Base-by-base conservation (phyloP, 2,888 invertebrate genomes). In the Tenthredo notha region DNA sequence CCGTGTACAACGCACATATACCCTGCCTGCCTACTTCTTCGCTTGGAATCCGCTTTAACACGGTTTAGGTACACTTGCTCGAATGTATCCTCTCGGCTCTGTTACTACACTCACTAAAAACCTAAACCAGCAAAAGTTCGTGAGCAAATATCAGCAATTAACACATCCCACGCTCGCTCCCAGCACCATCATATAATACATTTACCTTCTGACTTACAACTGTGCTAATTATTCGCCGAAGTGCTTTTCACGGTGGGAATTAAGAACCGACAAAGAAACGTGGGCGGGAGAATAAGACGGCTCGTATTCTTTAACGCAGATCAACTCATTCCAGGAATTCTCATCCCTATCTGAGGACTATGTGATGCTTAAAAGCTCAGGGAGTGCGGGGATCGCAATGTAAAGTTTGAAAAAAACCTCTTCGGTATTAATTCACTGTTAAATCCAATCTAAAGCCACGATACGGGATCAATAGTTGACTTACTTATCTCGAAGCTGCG, bases 181-280 rank as follows among this genome's bases (percentile, higher is more conserved):
- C 25, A 12, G 21, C 65, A 47, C 47, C 47, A 33, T 33, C 43
- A 40, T 40, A 43, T 43, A 43, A 43, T n/a, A 12, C 43, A 40
- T 74, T 74, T 47, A 40, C 58, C n/a, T 40, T 61, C 12, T 33
- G 15, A 25, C 67, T 67, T 67, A 25, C 61, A 58, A 7, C 58
- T 61, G 80, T 61, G 80, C 61, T 80, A 80, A 80, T 80, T 80
- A 58, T 61, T 80, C 80, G 58, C 80, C 40, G 80, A 80, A 80
- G 40, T 61, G 40, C 12, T 80, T 40, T 61, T 61, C 80, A 33
- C 54, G 29, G 29, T 54, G 77, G 29, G 33, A 50, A 77, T 54
- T 12, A 74, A 43, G 37, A 21, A 21, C 74, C 74, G 74, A 74
- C 40, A 74, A 43, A 74, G 21, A 43, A 40, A n/a, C 21, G 74